These are phyloP conservation scores for Grantiella picta DNA, from an alignment of 2,113 vertebrate genomes.

Conservation along the genomic window DNA sequence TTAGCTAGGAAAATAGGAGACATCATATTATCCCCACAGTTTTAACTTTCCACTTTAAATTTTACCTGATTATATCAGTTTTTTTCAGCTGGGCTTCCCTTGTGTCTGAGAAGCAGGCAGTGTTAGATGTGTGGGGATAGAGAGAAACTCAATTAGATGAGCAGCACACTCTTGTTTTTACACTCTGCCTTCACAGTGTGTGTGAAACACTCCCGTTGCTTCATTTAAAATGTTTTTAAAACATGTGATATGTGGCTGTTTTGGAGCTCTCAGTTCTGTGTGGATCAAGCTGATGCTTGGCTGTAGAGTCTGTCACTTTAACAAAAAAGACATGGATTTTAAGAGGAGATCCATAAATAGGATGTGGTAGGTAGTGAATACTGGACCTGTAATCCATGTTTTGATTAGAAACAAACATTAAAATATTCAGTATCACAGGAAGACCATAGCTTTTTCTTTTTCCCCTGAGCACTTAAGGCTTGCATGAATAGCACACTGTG, in stretches of 20 bases:
- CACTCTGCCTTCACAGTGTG: neutral
- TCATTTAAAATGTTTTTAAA: neutral
- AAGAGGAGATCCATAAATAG: neutral
- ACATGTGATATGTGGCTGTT: neutral
- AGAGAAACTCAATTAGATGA: neutral
- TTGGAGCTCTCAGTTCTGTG: neutral
- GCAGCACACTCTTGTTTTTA: neutral
- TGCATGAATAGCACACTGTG: fast-evolving
- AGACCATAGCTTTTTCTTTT: neutral
- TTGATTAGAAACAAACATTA: neutral
- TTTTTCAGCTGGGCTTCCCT: neutral
- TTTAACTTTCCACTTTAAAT: neutral
- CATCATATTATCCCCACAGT: neutral
- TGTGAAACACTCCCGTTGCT: neutral
- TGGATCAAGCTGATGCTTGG: neutral
- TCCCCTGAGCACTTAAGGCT: neutral
- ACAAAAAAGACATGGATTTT: neutral
- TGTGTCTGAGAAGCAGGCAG: neutral
- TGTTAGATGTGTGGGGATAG: neutral
- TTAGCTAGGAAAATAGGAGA: neutral
- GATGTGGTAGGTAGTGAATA: neutral
- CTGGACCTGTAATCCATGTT: neutral
- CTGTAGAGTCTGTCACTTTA: neutral
- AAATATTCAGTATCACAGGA: neutral
- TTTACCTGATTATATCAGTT: neutral